Evolutionary conservation across 2,888 invertebrate genomes (phyloP), one percentile per base, ranked within the genome.

Genomic region (Nomada goodeniana): DNA sequence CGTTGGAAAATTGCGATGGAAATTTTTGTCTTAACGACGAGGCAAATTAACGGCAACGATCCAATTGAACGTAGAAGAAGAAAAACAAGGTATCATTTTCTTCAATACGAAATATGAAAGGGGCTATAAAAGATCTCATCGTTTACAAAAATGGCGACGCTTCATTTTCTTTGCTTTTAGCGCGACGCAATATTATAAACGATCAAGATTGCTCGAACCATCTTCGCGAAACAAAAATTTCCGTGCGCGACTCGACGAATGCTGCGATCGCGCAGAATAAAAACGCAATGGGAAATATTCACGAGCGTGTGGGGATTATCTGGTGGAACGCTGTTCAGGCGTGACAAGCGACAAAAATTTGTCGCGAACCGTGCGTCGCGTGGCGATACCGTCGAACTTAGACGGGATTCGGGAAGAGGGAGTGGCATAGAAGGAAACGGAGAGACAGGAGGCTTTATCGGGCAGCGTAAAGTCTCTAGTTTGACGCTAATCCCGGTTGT

Each of bases 401-500:
- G 69, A 71, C 42, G 57, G n/a, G 2, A 26, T 11, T n/a, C 47
- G 50, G 29, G 61, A n/a, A 50, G 44, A 55, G 29, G 26, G 36
- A 50, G 57, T 3, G 55, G 53, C 0, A 23, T 0, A n/a, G 50
- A 44, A 60, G 18, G 11, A 44, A 53, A 64, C 15, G n/a, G 60
- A 50, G 61, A 69, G 26, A n/a, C 60, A 44, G 69, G 69, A 52
- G 73, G 42, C 11, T 82, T 85, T 85, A 89, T 88, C 87, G 88
- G 77, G 72, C 77, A 78, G 82, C 77, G 77, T 79, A 87, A 91
- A 88, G 89, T 88, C 89, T 78, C 82, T 82, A 82, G 80, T 87
- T 78, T 89, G 91, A 91, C 89, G 89, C 75, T 91, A 90, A 91
- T 91, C 91, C 91, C 80, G 79, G 70, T 80, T 73, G 84, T 89